Percentiles rank a stretch among this genome's conserved stretches.
phyloP scores from a whole-genome alignment of 1,140 invertebrate genomes.

The Brachionus rubens region DNA sequence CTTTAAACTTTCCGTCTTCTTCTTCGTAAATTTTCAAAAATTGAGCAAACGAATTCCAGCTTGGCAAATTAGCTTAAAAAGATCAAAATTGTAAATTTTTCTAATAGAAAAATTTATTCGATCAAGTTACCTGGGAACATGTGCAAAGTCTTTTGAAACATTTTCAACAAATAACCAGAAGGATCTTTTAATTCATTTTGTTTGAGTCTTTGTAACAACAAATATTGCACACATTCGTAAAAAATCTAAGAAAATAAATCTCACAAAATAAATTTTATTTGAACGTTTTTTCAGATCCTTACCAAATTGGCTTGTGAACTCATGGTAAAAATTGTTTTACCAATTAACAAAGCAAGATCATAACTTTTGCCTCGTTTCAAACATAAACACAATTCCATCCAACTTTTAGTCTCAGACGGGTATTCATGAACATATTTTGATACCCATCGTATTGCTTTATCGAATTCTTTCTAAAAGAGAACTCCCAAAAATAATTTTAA shows the following conservation, averaged over 20 bases:
- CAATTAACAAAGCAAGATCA: constrained; percentile 29
- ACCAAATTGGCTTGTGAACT: constrained; percentile 38
- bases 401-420: constrained; percentile 19
- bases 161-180: constrained; percentile 20
- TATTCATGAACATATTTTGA: constrained; percentile 39
- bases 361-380: constrained; percentile 37
- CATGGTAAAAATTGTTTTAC: constrained; percentile 24
- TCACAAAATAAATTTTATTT: neutral
- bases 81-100: neutral
- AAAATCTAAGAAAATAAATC: neutral
- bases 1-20: neutral
- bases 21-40: constrained; percentile 33
- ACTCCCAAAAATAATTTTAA: neutral
- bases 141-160: constrained; percentile 41
- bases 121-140: constrained; percentile 28
- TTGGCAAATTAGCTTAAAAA: neutral
- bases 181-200: constrained; percentile 25
- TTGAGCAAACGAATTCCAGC: constrained; percentile 40
- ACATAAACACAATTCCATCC: constrained; percentile 40
- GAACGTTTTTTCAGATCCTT: neutral
- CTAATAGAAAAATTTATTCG: neutral
- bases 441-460: constrained; percentile 35
- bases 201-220: constrained; percentile 28
- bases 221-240: constrained; percentile 38
- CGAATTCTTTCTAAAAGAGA: constrained; percentile 42